These are phyloP conservation scores for Microchirus variegatus DNA, from an alignment of 2,797 vertebrate species.

Conservation along the genomic window DNA sequence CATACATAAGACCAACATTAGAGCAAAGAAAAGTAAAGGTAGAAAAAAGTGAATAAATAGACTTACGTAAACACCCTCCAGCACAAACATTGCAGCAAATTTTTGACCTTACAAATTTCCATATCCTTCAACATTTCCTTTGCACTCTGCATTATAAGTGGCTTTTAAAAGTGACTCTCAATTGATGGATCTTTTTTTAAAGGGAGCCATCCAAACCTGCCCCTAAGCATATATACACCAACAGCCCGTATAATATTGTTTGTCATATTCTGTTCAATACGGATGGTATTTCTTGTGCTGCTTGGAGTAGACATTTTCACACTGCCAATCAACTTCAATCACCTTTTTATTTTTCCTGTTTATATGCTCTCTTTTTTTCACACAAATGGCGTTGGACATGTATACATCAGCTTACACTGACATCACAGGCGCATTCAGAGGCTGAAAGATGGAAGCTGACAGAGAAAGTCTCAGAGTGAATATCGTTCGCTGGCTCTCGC, in stretches of 20 bases:
- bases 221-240: background rate
- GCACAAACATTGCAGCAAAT: slow-evolving; percentile 19
- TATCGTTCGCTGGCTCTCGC: slow-evolving; percentile 35
- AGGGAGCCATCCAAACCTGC: slow-evolving; percentile 12
- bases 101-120: slow-evolving; percentile 33
- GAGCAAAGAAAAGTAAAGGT: slow-evolving; percentile 19
- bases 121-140: slow-evolving; percentile 34
- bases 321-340: slow-evolving; percentile 4
- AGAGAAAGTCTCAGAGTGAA: slow-evolving; percentile 5
- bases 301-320: slow-evolving; percentile 1
- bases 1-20: slow-evolving; percentile 11
- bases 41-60: slow-evolving; percentile 12
- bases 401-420: slow-evolving; percentile 17
- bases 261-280: slow-evolving; percentile 33
- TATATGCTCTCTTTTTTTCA: slow-evolving; percentile 30
- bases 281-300: background rate
- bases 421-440: slow-evolving; percentile 16
- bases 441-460: slow-evolving; percentile 5
- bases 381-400: slow-evolving; percentile 32
- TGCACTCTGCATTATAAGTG: slow-evolving; percentile 13
- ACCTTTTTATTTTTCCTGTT: slow-evolving; percentile 31
- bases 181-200: slow-evolving; percentile 9
- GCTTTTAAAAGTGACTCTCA: slow-evolving; percentile 35
- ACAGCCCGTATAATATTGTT: slow-evolving; percentile 1
- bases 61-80: slow-evolving; percentile 14